Evolutionary conservation across 2,113 vertebrate genomes (phyloP), one percentile per base, ranked within the genome.

Genomic region (Solea senegalensis): DNA sequence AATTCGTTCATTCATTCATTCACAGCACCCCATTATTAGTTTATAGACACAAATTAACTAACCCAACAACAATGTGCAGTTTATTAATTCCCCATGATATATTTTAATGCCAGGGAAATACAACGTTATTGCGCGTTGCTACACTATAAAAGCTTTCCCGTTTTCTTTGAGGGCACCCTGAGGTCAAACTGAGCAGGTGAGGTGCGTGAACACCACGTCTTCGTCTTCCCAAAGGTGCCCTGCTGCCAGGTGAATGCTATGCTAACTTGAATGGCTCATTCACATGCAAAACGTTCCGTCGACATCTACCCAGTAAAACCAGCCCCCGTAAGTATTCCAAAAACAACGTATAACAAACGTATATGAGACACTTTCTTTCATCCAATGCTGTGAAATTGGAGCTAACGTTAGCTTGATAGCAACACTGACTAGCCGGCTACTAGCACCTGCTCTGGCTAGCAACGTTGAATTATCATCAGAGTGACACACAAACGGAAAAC

Each of bases 161-260:
- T 21, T 6, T 53, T 27, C 15, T 58, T 46, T 49, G 63, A 84
- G 76, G 86, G 65, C 80, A 86, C 62, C 70, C 57, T 46, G 63
- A 84, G 86, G 88, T 90, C 90, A 87, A 79, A 76, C 28, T 16
- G 43, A 65, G 53, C 39, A 51, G 12, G 39, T 69, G 46, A 81
- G 51, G 10, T 55, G 28, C 12, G 59, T 57, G 69, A 72, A 46
- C 63, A 84, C 70, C 80, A 72, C 79, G 44, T 50, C 64, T 71
- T 54, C 2, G 4, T 4, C 45, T 34, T 39, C 27, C 9, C 41
- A 27, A 9, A 41, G 58, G 39, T 52, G 55, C 49, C n/a, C 16
- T 67, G 51, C 34, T 55, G 26, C 40, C 64, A 64, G n/a, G 4
- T 84, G 8, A 77, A 54, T 48, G 13, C 3, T n/a, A 76, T 34